These are phyloP conservation scores for Xestia c-nigrum DNA, from an alignment of 2,888 invertebrate species.

Conservation along the genomic window DNA sequence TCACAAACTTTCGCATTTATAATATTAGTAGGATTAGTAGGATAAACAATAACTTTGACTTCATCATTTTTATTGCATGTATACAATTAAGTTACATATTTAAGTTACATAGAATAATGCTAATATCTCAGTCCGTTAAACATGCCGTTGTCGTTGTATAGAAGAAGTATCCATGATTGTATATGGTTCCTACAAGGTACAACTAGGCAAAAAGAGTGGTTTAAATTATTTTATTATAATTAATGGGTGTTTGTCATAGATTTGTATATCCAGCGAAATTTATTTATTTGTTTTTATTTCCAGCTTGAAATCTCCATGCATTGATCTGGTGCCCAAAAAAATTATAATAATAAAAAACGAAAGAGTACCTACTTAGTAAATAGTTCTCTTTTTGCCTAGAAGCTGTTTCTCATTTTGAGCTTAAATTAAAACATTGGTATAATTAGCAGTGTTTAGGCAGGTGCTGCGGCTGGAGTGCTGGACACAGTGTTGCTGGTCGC, in stretches of 20 bases:
- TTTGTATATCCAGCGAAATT: not conserved
- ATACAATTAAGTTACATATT: slow-evolving; percentile 35
- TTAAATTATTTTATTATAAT: not conserved
- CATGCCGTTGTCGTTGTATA: slow-evolving; percentile 64
- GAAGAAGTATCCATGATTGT: not conserved
- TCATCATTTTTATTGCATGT: slow-evolving; percentile 53
- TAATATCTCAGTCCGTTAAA: slow-evolving; percentile 61
- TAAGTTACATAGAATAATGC: slow-evolving; percentile 30
- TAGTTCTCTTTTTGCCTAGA: slow-evolving; percentile 6
- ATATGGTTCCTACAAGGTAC: not conserved
- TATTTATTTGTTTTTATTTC: no score
- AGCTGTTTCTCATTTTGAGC: slow-evolving; percentile 61
- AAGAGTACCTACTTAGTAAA: not conserved
- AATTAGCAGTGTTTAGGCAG: slow-evolving; percentile 69
- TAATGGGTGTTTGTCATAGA: not conserved
- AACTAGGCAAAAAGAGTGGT: not conserved
- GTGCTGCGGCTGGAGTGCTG: slow-evolving; percentile 77
- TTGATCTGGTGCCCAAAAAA: slow-evolving; percentile 1
- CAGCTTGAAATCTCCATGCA: not conserved
- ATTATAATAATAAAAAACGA: not conserved
- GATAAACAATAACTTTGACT: slow-evolving; percentile 31
- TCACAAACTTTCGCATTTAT: no score
- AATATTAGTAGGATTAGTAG: no score
- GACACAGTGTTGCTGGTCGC: slow-evolving; percentile 87
- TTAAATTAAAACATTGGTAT: slow-evolving; percentile 11